A percentile compares a stretch with the other conserved stretches of the same genome.
These are phyloP conservation scores for Leucophenga montana DNA, from an alignment of 2,888 invertebrate genomes.

Conservation along the genomic window DNA sequence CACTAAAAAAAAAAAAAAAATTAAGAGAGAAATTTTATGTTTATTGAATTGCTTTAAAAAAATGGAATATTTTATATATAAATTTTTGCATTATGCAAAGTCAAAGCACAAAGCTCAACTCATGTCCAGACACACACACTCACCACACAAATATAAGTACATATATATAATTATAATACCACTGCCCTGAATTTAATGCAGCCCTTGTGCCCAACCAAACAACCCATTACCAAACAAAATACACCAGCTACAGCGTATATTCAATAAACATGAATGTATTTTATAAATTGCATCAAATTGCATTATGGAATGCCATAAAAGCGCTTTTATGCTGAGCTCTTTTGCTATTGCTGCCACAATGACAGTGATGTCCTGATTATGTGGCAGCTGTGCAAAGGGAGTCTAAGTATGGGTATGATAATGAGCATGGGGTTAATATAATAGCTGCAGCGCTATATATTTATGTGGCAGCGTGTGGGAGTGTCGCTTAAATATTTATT, in stretches of 20 bases:
- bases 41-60: neutral
- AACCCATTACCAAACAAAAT: no score
- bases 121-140: no score
- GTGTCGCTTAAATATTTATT: conserved; percentile 60
- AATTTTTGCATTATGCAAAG: conserved; percentile 23
- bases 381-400: no score
- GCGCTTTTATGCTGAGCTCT: no score
- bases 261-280: neutral
- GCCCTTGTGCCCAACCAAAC: conserved; percentile 3
- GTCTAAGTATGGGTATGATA: no score
- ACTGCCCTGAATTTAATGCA: neutral
- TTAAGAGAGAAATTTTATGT: neutral
- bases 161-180: no score
- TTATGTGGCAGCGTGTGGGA: conserved; percentile 34
- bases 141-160: neutral
- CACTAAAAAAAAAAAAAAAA: conserved; percentile 72
- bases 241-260: neutral
- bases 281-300: conserved; percentile 36
- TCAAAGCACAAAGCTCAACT: neutral
- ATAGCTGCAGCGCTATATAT: neutral
- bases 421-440: no score
- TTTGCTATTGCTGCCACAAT: no score
- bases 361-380: no score
- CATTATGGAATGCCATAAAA: conserved; percentile 53
- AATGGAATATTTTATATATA: conserved; percentile 14